Evolutionary conservation across 2,888 invertebrate species (phyloP), one percentile per base, ranked within the genome.

Genomic region (Hemithea aestivaria): DNA sequence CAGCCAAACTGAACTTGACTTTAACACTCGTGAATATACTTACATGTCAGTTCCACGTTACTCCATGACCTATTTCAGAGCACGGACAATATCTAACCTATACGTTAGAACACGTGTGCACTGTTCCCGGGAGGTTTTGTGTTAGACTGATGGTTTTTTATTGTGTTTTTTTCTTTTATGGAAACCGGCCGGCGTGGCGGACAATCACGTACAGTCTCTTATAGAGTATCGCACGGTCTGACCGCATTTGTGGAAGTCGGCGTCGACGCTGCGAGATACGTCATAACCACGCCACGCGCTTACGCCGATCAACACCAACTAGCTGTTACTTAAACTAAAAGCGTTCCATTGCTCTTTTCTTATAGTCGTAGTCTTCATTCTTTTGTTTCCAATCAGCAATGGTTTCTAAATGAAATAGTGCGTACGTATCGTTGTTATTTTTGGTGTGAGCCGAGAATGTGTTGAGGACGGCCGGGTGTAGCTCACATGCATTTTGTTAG

Each of bases 211-310:
- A 60, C 60, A 16, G 61, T 49, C 53, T 51, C 48, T 56, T 40
- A 55, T 62, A 45, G 48, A 59, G 64, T 58, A 49, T 55, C 52
- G 44, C 53, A 53, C 53, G 55, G 52, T 62, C 46, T 58, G 53
- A 53, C 54, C 58, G 59, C 61, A 64, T 63, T 66, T 63, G 58
- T 51, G 46, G 53, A 53, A 51, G 53, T 53, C 54, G 53, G 48
- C 58, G 60, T 48, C 59, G 53, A 56, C 51, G 58, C 61, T 56
- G 57, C 50, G 48, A 51, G 64, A 62, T 68, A 77, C 75, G 73
- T 77, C 74, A 79, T 61, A 59, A 75, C 72, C 72, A 66, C 65
- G 56, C 69, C 62, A 73, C 65, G 76, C 78, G 76, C 70, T 48
- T 69, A 79, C 79, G 73, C 75, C 54, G 71, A 43, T 57, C 49